These are phyloP conservation scores for Sminthurinus signatus DNA, from an alignment of 1,140 invertebrate species.

Conservation along the genomic window DNA sequence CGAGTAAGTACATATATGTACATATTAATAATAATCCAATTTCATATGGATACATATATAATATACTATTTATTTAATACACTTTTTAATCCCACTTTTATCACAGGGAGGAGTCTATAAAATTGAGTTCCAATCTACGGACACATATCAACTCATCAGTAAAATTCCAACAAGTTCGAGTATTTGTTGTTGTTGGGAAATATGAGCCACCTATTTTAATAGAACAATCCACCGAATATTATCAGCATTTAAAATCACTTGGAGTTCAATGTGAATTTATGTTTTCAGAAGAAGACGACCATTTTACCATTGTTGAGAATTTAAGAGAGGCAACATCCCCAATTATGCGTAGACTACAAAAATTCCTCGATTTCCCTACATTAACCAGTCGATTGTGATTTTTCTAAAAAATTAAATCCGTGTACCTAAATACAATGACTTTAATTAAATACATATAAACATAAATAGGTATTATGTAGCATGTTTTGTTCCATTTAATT, in stretches of 20 bases:
- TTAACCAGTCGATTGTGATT: neutral
- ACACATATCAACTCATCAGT: conserved; percentile 1
- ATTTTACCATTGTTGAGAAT: conserved; percentile 15
- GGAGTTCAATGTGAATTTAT: neutral
- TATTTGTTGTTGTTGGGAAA: conserved; percentile 47
- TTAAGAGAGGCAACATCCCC: neutral
- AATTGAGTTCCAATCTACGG: conserved; percentile 19
- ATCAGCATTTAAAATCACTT: conserved; percentile 38
- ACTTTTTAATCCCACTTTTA: too few relatives aligned
- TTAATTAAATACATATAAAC: too few relatives aligned
- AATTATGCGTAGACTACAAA: neutral
- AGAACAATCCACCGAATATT: conserved; percentile 40
- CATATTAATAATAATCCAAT: too few relatives aligned
- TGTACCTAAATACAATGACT: too few relatives aligned
- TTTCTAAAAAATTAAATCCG: too few relatives aligned
- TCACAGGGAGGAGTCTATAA: conserved; percentile 17
- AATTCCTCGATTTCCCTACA: neutral
- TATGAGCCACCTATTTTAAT: conserved; percentile 49
- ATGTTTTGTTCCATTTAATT: too few relatives aligned
- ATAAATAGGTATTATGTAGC: too few relatives aligned
- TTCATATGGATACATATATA: too few relatives aligned
- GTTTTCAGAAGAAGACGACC: conserved; percentile 6
- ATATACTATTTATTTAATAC: too few relatives aligned
- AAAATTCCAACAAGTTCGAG: conserved; percentile 28
- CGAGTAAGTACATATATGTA: conserved; percentile 34